A percentile compares a stretch with the other conserved stretches of the same genome.
These are phyloP conservation scores for Trichonephila clavata DNA, from an alignment of 1,140 invertebrate species.

Conservation along the genomic window DNA sequence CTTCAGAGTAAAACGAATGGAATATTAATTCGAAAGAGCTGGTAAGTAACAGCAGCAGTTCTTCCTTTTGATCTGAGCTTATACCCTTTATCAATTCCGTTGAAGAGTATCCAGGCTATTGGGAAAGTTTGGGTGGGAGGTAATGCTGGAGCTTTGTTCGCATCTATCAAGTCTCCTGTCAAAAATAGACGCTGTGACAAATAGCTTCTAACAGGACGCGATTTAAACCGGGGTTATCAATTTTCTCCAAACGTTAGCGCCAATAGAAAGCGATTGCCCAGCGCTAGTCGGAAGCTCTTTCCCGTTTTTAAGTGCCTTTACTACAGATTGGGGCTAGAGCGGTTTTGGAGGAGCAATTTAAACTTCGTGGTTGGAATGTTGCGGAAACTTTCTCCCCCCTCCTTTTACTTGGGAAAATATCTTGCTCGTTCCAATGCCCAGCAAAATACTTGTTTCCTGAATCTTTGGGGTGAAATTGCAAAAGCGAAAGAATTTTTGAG, in stretches of 20 bases:
- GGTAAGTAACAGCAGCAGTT: neutral
- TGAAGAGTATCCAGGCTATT: conserved; percentile 1
- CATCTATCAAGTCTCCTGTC: conserved; percentile 34
- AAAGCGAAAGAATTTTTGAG: neutral
- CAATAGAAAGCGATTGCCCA: conserved; percentile 46
- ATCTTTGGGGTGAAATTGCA: neutral
- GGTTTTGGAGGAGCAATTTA: conserved; percentile 22
- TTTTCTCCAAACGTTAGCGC: conserved; percentile 33
- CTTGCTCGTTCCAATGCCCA: neutral
- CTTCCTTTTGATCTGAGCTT: neutral
- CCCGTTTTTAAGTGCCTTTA: conserved; percentile 16
- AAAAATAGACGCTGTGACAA: conserved; percentile 44
- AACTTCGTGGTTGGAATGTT: conserved; percentile 25
- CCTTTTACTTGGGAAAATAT: neutral
- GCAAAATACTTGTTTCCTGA: neutral
- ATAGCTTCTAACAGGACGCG: conserved; percentile 57
- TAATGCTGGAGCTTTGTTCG: conserved; percentile 24
- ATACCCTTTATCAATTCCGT: neutral
- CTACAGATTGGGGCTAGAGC: neutral
- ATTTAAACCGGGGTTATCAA: conserved; percentile 66
- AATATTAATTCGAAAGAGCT: conserved; percentile 58
- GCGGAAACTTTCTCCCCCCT: neutral
- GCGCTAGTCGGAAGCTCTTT: conserved; percentile 4
- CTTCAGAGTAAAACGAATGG: conserved; percentile 36
- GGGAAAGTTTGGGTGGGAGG: neutral